A percentile compares a stretch with the other conserved stretches of the same genome.
Conservation (phyloP, 2,797 vertebrate genomes). For the Linurgus olivaceus region DNA sequence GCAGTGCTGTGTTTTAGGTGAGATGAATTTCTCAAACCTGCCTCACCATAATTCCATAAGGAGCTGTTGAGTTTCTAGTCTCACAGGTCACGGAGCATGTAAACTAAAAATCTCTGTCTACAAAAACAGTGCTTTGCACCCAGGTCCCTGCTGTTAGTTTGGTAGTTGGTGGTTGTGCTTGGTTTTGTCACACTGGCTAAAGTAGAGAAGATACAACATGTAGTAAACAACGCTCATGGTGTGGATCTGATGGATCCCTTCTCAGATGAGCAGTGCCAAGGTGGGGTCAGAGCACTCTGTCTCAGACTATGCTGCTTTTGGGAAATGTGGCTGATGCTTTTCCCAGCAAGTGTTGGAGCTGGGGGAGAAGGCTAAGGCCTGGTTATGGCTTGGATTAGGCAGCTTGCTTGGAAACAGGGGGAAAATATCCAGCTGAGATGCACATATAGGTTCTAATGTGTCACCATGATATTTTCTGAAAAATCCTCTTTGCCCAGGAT, state of each 20-base stretch:
- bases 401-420: neutral
- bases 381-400: neutral
- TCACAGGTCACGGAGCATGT: neutral
- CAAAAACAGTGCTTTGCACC: neutral
- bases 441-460: neutral
- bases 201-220: neutral
- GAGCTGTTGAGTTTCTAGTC: neutral
- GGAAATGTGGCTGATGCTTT: neutral
- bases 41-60: neutral
- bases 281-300: neutral
- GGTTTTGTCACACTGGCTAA: neutral
- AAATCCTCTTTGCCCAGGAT: too few species aligned
- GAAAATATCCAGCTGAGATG: neutral
- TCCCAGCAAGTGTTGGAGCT: neutral
- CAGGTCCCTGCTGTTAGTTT: neutral
- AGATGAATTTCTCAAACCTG: neutral
- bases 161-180: neutral
- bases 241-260: neutral
- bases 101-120: neutral
- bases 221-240: neutral
- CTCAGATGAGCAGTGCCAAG: neutral
- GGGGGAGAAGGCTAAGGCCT: neutral
- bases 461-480: too few species aligned
- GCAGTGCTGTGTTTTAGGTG: neutral
- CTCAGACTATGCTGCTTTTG: neutral